Base-by-base conservation (phyloP, 2,888 invertebrate genomes). In the Drosophila recens region DNA sequence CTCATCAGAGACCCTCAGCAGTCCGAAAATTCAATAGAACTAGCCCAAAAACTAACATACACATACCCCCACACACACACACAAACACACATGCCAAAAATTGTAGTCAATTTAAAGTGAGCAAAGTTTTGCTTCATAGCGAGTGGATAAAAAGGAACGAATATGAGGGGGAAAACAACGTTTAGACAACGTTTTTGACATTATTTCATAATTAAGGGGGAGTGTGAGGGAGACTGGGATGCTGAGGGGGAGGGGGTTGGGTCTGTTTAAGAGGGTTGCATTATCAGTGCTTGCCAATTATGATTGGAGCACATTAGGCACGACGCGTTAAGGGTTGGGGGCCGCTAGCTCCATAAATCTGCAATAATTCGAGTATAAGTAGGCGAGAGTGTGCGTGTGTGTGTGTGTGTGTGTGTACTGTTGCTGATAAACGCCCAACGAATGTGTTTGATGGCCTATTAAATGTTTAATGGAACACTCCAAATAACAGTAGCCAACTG, bases 261-360 rank as follows among this genome's bases (percentile, higher is more conserved):
- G n/a, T 30, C 15, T 2, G 36, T 15, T 17, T 34, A 57, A 11
- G 62, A 67, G 75, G 69, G 70, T 52, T 69, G 70, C 79, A 81
- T 87, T 89, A 85, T 85, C 85, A 85, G 87, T 79, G 79, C 82
- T 81, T 81, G 87, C 79, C 87, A 85, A 85, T 89, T 85, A 89
- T 86, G 84, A 83, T 79, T 53, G 66, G 63, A 57, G 68, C 67
- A 64, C 80, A 79, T 71, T 79, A 77, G 53, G 48, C 38, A 42
- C 15, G 23, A 38, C 9, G n/a, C 34, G 13, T 27, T 34, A 45
- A 17, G 40, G 33, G 33, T 49, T 56, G 34, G 30, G 30, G 46
- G 30, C 43, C 40, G 8, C 38, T 33, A 53, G 33, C 48, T 34
- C 56, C 58, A 51, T 71, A 58, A 54, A 58, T 48, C 52, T 70